Percentiles rank a stretch among this genome's conserved stretches.
These are phyloP conservation scores for Phyto melanocephala DNA, from an alignment of 2,888 invertebrate genomes.

Conservation along the genomic window DNA sequence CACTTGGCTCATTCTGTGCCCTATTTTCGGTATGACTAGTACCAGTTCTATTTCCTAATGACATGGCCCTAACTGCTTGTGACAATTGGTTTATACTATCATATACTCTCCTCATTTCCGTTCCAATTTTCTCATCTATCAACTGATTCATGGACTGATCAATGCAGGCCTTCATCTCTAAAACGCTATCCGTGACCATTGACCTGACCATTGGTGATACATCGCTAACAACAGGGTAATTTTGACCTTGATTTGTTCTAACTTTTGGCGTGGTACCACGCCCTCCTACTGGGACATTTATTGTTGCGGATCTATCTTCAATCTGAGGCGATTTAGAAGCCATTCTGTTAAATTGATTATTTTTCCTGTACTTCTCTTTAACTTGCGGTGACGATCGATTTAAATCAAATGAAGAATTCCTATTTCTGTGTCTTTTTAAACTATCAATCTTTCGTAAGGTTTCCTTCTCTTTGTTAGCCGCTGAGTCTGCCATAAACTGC, in stretches of 20 bases:
- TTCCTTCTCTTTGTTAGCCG: neutral
- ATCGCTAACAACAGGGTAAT: neutral
- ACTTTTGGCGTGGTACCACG: neutral
- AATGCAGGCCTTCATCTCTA: neutral
- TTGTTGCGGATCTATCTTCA: neutral
- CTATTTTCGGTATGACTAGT: no score
- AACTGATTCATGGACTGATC: neutral
- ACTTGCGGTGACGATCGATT: constrained; percentile 11
- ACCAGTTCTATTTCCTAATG: neutral
- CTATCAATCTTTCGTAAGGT: neutral
- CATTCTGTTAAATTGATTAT: neutral
- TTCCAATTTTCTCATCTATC: neutral
- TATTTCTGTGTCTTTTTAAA: neutral
- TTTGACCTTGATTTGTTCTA: neutral
- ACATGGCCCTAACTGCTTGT: neutral
- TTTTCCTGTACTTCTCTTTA: neutral
- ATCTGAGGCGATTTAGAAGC: neutral
- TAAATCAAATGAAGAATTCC: neutral
- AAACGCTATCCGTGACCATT: neutral
- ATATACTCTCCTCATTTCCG: neutral
- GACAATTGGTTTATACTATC: neutral
- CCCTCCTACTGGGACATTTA: neutral
- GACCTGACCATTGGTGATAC: neutral
- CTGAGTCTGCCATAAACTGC: no score
- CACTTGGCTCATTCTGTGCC: no score